Evolutionary conservation across 2,888 invertebrate genomes (phyloP), one percentile per base, ranked within the genome.

Genomic region (Atrina japonica): DNA sequence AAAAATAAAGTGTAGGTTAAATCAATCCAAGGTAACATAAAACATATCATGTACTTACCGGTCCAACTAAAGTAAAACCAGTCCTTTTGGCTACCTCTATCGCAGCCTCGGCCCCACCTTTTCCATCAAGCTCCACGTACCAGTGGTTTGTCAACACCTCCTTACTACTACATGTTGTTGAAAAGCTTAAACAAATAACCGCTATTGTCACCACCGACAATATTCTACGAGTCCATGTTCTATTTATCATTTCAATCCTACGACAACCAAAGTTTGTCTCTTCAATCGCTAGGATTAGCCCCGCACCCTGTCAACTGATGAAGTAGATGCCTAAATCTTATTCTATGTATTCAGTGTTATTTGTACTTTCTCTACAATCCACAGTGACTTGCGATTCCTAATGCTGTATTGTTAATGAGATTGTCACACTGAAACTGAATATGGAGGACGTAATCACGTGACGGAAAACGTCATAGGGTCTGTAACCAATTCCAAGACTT

Each of bases 141-240:
- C 99, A 99, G 67, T 96, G 95, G 92, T 98, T 98, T 90, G 98
- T 98, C 93, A 97, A 97, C 86, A 99, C 94, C 90, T 96, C 88
- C 64, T 69, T 74, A 30, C 69, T 70, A 65, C 78, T 49, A 52
- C 52, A 52, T 61, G 61, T 49, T 49, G 61, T 49, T 21, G 61
- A 61, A 47, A 61, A 49, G 23, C 61, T 49, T 23, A 61, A 49
- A 49, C 29, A 61, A 21, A 61, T 49, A 23, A 49, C 35, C 21
- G 49, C 61, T 49, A 61, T 21, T 30, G 49, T 21, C 35, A 61
- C 43, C 47, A n/a, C 49, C 14, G 49, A 61, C 45, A 61, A 35
- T 30, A 49, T 30, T 5, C 49, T 61, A 49, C 61, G 61, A 61
- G 16, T 61, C 61, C 61, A 61, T 61, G 29, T 49, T 49, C 61